Evolutionary conservation across 2,113 vertebrate species (phyloP), one percentile per base, ranked within the genome.

Genomic region (Spea multiplicata): DNA sequence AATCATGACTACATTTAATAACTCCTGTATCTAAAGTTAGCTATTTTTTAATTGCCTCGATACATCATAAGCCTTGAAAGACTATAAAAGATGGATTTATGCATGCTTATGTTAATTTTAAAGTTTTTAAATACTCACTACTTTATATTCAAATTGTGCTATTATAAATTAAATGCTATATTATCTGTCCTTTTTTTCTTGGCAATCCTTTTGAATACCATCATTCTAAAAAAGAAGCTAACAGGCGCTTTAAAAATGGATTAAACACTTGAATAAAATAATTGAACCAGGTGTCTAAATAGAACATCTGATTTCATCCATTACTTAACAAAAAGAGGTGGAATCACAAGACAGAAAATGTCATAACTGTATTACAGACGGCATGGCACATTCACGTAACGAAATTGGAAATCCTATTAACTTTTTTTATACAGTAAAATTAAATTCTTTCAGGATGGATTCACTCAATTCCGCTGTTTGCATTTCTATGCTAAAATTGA

Each of bases 281-380:
- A 71, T 45, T 71, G 4, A 55, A 5, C 53, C 81, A 62, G 77
- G 55, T 72, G 81, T 45, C 44, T 10, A 69, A 59, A 16, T 73
- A 50, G 71, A 17, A 8, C 12, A 73, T 46, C 3, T 68, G 66
- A 67, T 49, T 52, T 8, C 3, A 2, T 5, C 71, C 8, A 9
- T 80, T 59, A 67, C 8, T n/a, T 8, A 80, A 8, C 44, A 1
- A 49, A 55, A 30, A 48, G 49, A 47, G 44, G 12, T 50, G 5
- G 44, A 62, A 44, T 78, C 7, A 16, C 8, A 70, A 44, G 12
- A 46, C 16, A n/a, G 48, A 69, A 76, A 47, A 61, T 68, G 30
- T 30, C 30, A 30, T 30, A 30, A 30, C 30, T 30, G 30, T 30
- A 30, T 30, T 30, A 30, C 30, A 30, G 30, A 30, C 30, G 30